phyloP scores from a whole-genome alignment of 2,888 invertebrate species.

The Lycia hirtaria region DNA sequence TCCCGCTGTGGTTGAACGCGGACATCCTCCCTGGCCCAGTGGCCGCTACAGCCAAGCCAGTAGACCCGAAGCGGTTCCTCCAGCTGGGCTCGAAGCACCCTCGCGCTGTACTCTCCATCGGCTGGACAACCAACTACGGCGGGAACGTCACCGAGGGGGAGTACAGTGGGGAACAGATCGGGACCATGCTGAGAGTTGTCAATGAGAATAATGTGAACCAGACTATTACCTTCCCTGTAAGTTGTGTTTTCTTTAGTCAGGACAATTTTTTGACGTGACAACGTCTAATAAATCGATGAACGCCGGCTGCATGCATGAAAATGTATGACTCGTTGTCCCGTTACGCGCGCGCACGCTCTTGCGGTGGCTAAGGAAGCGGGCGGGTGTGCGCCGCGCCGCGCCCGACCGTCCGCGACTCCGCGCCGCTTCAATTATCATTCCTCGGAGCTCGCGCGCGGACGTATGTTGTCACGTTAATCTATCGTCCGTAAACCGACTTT shows the following conservation, averaged over 20 bases:
- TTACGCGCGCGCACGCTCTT: no score
- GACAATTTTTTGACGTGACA: no score
- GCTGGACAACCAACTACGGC: constrained; percentile 91
- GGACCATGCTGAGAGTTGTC: constrained; percentile 88
- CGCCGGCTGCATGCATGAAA: no score
- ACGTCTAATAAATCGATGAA: no score
- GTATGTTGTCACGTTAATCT: no score
- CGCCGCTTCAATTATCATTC: no score
- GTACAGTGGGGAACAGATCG: constrained; percentile 88
- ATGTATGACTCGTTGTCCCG: no score
- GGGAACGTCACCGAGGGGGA: constrained; percentile 80
- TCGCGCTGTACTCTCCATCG: constrained; percentile 90
- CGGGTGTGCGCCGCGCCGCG: no score
- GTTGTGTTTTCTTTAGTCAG: constrained; percentile 39
- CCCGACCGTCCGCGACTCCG: no score
- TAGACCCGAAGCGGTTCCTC: constrained; percentile 88
- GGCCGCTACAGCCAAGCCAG: constrained; percentile 83
- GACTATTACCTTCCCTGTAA: constrained; percentile 91
- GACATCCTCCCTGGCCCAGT: constrained; percentile 93
- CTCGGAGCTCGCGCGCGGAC: no score
- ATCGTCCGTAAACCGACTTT: no score
- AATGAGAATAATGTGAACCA: constrained; percentile 85
- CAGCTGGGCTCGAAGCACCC: constrained; percentile 84
- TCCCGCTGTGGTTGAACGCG: constrained; percentile 95
- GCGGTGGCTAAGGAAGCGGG: no score